Base-by-base conservation (phyloP, 2,797 vertebrate genomes). In the Sebastes nivosus region DNA sequence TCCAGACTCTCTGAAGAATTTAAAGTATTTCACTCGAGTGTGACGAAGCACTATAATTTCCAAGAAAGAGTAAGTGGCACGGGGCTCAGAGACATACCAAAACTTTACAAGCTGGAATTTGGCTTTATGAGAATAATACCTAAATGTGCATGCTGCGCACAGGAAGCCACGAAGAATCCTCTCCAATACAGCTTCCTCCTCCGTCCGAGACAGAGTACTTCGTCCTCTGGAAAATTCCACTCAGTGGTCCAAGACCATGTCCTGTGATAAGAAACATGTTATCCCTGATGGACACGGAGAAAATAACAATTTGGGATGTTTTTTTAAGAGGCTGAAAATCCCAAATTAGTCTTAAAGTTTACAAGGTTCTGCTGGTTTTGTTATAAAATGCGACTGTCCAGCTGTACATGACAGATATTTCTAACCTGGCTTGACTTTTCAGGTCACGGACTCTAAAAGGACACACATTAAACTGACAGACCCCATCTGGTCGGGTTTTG, bases 171-270 rank as follows among this genome's bases (percentile, higher is more conserved):
- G 11, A 52, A 83, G 67, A 67, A 58, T 46, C 59, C 24, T 9
- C 34, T 84, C 86, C 84, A 86, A 78, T 9, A 24, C 69, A 32
- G 82, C 75, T 77, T 87, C 80, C 83, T 87, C 65, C 82, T 80
- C 67, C n/a, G 25, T 54, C 77, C 38, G 11, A 83, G 77, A 87
- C 70, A 14, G 79, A 87, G 61, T 67, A 61, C 74, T 80, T 72
- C 16, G 50, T 82, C 76, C 78, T 80, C 79, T 90, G 92, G 93
- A 95, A 95, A 92, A 92, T 94, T 95, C 94, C 92, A 89, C 71
- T 85, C 66, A 9, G 59, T 22, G 8, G 32, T 92, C 89, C 94
- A 93, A 87, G 85, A 84, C 63, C 72, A 81, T 92, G 91, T 93
- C 84, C 86, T 84, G 69, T 34, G 89, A 94, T 92, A 93, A 92